These are phyloP conservation scores for Eciton burchellii DNA, from an alignment of 1,140 invertebrate species.

Conservation along the genomic window DNA sequence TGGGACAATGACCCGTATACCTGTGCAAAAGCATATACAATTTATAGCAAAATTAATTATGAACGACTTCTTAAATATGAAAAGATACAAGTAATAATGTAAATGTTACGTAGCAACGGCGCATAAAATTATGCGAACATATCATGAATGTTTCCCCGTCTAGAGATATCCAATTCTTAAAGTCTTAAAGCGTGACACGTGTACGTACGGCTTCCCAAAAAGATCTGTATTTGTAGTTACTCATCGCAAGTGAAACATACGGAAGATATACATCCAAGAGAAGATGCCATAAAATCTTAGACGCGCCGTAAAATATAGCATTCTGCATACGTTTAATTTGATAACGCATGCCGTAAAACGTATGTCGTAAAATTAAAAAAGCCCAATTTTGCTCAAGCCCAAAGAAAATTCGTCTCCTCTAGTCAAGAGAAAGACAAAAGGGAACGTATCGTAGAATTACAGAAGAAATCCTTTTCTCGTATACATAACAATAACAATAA, in stretches of 20 bases:
- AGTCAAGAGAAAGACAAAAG: no score
- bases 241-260: background rate
- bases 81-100: background rate
- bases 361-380: no score
- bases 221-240: constrained; percentile 14
- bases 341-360: no score
- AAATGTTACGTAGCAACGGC: background rate
- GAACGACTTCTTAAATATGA: background rate
- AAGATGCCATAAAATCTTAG: background rate
- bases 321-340: background rate
- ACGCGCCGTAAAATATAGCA: background rate
- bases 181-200: background rate
- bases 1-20: constrained; percentile 91
- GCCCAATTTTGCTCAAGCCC: no score
- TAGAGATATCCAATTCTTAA: constrained; percentile 19
- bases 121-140: constrained; percentile 31
- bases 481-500: no score
- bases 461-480: no score
- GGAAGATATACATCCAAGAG: background rate
- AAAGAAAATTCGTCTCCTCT: no score
- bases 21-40: constrained; percentile 83
- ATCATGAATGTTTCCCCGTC: constrained; percentile 9
- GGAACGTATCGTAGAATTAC: no score
- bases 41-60: background rate
- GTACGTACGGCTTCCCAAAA: constrained; percentile 8